These are phyloP conservation scores for rat (Rattus norvegicus) DNA, from an alignment of 2,113 vertebrate species.

Conservation along the genomic window GRCr8 NC_086031.1:91875001-91875500, in stretches of 20 bases:
- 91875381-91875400: not conserved
- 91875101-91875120: not conserved
- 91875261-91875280: not conserved
- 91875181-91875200: not conserved
- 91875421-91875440: not conserved
- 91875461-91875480: not conserved
- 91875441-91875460: conserved; percentile 10
- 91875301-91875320: not conserved
- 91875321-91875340: not conserved
- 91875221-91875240: not conserved
- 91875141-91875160: not conserved
- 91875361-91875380: not conserved
- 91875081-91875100: not conserved
- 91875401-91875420: conserved; percentile 13
- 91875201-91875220: not conserved
- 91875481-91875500: conserved; percentile 3
- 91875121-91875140: not conserved
- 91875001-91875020: not conserved
- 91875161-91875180: not conserved
- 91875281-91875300: not conserved
- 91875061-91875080: not conserved
- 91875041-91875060: not conserved
- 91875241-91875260: not conserved
- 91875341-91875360: not conserved
- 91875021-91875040: not conserved